Evolutionary conservation across 1,140 invertebrate species (phyloP), one percentile per base, ranked within the genome.

Genomic region (Lutraria rhynchaena): DNA sequence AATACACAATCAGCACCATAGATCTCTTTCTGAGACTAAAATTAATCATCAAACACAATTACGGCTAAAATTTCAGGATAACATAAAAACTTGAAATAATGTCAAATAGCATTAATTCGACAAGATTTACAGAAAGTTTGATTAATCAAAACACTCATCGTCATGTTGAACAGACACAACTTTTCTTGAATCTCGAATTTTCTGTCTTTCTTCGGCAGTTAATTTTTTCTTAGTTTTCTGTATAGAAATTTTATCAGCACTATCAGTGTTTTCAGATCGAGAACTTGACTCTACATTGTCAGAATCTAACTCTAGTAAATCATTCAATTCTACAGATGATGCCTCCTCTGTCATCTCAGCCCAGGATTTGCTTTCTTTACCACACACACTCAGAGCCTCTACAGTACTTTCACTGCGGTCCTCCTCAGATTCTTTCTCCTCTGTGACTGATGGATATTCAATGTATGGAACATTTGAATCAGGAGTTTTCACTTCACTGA

Each of bases 141-240:
- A 13, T 60, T 29, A 80, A 9, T 80, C 76, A 80, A 80, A 80
- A 19, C 65, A 69, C 33, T 80, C 76, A 33, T 69, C 76, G 19
- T 57, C 55, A 55, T 69, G 63, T n/a, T 58, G 60, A 11, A 80
- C 63, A 70, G 24, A 9, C 35, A 53, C 63, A 13, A 46, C 76
- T 60, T 69, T 80, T 17, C 31, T 57, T 17, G 44, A 61, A 22
- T 61, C 73, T 46, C 73, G 22, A 27, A 24, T 11, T 57, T 80
- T 70, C 41, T 57, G 53, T 57, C 76, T 51, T 5, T 77, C 61
- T 53, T 58, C 53, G 17, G 31, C 33, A 15, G 37, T 31, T 46
- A 51, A 24, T 60, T 44, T 55, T 33, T 70, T 70, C 33, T 70
- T 60, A 1, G 41, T 37, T 44, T 44, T 44, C n/a, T 27, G 19